These are phyloP conservation scores for Porites divaricata DNA, from an alignment of 92 coral and sea anemone genomes.

Conservation along the genomic window DNA sequence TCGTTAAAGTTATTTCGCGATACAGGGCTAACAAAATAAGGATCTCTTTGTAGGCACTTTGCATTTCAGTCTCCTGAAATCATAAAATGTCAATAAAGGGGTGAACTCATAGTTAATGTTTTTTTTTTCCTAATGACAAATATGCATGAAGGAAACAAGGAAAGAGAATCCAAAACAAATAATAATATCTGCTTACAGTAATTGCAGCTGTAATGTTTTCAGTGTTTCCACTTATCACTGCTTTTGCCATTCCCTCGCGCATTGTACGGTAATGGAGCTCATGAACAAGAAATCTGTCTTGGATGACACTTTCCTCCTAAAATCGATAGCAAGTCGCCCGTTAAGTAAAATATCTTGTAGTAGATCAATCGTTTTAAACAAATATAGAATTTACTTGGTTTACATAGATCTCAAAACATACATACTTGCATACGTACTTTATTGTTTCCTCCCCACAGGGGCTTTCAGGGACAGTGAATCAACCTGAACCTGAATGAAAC, in stretches of 20 bases:
- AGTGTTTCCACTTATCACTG: slow-evolving; percentile 46
- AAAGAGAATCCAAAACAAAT: not conserved
- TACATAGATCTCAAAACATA: too few relatives aligned
- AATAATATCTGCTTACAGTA: slow-evolving; percentile 14
- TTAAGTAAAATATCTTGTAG: not conserved
- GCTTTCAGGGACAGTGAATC: too few relatives aligned
- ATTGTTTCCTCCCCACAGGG: too few relatives aligned
- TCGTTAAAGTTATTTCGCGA: slow-evolving; percentile 47
- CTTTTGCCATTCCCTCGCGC: slow-evolving; percentile 60
- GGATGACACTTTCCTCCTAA: slow-evolving; percentile 39
- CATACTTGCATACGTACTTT: too few relatives aligned
- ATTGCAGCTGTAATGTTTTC: slow-evolving; percentile 28
- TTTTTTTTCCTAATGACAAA: not conserved
- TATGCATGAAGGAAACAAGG: not conserved
- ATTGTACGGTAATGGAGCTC: slow-evolving; percentile 23
- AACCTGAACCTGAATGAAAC: too few relatives aligned
- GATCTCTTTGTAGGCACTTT: slow-evolving; percentile 19
- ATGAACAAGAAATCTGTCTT: slow-evolving; percentile 49
- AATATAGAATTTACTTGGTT: too few relatives aligned
- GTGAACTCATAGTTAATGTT: too few relatives aligned
- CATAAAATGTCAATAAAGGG: not conserved
- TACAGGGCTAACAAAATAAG: slow-evolving; percentile 36
- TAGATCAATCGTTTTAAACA: not conserved
- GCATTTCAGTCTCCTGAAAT: slow-evolving; percentile 8
- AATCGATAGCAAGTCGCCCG: not conserved